A percentile compares a stretch with the other conserved stretches of the same genome.
These are phyloP conservation scores for Hyperoplus immaculatus DNA, from an alignment of 2,797 vertebrate species.

Conservation along the genomic window DNA sequence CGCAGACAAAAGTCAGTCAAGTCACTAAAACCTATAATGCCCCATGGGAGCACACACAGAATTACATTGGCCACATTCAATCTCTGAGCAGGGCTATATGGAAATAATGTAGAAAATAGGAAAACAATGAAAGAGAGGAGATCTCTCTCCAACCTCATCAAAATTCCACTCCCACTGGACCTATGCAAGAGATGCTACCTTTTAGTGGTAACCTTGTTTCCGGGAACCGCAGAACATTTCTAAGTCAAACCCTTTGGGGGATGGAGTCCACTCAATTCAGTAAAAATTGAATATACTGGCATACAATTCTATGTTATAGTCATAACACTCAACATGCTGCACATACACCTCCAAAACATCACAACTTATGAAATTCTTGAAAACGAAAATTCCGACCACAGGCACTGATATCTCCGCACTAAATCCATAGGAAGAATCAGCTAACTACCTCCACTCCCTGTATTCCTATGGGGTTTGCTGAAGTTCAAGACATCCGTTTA, in stretches of 20 bases:
- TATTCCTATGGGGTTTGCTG: background rate
- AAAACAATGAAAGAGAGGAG: conserved; percentile 75
- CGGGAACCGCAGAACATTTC: conserved; percentile 48
- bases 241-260: conserved; percentile 56
- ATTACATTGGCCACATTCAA: conserved; percentile 71
- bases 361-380: conserved; percentile 14
- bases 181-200: conserved; percentile 59
- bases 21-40: conserved; percentile 63
- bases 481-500: background rate
- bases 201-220: conserved; percentile 71
- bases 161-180: conserved; percentile 69
- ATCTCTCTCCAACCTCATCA: conserved; percentile 68
- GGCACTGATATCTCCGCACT: background rate
- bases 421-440: background rate
- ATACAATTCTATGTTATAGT: conserved; percentile 48
- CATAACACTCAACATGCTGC: conserved; percentile 42
- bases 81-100: conserved; percentile 62
- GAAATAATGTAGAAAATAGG: conserved; percentile 73
- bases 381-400: conserved; percentile 30
- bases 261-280: conserved; percentile 45
- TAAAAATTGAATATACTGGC: conserved; percentile 47
- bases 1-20: conserved; percentile 70
- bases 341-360: conserved; percentile 13
- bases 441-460: background rate
- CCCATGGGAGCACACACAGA: conserved; percentile 61